Percentiles rank a stretch among this genome's conserved stretches.
Conservation (phyloP, 2,113 vertebrate genomes). For the Leucopternis melanops region DNA sequence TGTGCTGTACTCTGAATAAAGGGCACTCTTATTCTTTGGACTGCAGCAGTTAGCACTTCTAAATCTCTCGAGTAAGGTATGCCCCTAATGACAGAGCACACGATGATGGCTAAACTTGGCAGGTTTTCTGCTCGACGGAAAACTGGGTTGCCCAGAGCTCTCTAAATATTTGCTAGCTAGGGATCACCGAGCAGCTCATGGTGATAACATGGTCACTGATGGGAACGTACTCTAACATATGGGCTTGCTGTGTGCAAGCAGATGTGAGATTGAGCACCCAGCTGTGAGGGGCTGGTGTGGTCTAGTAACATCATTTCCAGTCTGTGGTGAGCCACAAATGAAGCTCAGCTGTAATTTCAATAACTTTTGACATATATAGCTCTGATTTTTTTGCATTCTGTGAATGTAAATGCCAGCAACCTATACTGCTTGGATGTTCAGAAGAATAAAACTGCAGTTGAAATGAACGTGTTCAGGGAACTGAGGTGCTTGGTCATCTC, state of each 20-base stretch:
- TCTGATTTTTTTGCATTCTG: not conserved
- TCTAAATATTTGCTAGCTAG: not conserved
- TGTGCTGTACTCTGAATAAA: not conserved
- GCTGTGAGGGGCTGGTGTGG: not conserved
- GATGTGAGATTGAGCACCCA: not conserved
- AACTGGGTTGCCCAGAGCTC: not conserved
- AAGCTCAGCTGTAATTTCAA: not conserved
- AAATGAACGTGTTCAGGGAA: not conserved
- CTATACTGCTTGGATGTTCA: not conserved
- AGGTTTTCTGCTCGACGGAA: not conserved
- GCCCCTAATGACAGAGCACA: not conserved
- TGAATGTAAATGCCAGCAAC: not conserved
- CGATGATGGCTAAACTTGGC: not conserved
- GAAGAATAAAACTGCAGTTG: not conserved
- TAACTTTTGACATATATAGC: not conserved
- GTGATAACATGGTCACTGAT: not conserved
- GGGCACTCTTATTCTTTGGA: not conserved
- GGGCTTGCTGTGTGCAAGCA: accelerated
- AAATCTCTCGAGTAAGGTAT: not conserved
- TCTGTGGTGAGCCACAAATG: not conserved
- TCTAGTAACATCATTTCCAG: not conserved
- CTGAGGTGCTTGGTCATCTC: not conserved
- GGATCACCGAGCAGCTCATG: accelerated
- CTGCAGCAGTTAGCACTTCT: not conserved
- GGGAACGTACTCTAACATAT: accelerated